These are phyloP conservation scores for Adelosebastes latens DNA, from an alignment of 2,797 vertebrate genomes.

Conservation along the genomic window DNA sequence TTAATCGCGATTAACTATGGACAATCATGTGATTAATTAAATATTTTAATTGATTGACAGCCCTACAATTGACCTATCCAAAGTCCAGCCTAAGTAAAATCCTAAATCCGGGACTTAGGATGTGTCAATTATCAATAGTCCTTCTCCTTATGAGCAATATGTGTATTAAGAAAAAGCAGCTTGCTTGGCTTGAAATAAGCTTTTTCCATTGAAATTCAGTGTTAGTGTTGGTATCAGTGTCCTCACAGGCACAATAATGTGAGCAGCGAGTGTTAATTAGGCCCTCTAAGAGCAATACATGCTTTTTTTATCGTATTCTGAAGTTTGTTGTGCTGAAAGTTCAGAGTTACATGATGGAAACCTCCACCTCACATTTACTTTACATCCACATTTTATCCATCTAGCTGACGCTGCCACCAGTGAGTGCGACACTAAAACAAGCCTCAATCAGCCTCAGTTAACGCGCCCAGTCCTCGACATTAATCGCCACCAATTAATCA, in stretches of 20 bases:
- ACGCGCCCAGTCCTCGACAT: neutral
- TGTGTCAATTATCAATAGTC: no score
- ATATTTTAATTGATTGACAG: no score
- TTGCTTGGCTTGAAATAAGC: neutral
- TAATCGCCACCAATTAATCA: slow-evolving; percentile 28
- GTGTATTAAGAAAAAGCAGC: neutral
- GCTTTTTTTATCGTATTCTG: neutral
- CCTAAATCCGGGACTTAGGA: no score
- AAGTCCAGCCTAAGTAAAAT: no score
- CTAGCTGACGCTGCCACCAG: neutral
- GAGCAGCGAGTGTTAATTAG: slow-evolving; percentile 33
- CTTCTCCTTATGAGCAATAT: neutral
- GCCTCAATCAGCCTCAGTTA: slow-evolving; percentile 1
- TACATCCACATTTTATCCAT: neutral
- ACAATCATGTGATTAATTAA: no score
- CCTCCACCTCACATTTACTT: slow-evolving; percentile 4
- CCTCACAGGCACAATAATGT: neutral
- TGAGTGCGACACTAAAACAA: slow-evolving; percentile 14
- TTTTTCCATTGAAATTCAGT: neutral
- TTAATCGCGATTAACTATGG: no score
- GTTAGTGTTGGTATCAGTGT: neutral
- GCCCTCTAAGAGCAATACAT: slow-evolving; percentile 7
- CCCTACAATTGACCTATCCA: no score
- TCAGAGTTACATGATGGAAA: neutral
- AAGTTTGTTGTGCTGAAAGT: neutral